These are phyloP conservation scores for Reticulitermes speratus DNA, from an alignment of 1,140 invertebrate genomes.

Conservation along the genomic window DNA sequence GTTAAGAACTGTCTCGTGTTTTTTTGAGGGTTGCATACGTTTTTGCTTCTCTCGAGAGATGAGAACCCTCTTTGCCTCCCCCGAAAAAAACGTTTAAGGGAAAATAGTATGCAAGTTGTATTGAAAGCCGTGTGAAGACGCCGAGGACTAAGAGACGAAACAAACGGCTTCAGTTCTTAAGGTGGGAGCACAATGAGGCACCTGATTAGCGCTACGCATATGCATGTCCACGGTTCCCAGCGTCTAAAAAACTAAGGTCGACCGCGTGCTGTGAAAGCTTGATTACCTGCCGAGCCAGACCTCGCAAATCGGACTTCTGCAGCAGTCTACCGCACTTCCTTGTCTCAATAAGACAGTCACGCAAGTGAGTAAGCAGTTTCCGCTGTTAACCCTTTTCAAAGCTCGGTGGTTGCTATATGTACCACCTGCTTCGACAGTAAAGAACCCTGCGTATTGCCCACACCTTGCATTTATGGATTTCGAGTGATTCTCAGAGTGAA, in stretches of 20 bases:
- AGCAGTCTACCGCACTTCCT: no score
- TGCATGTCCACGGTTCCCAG: background rate
- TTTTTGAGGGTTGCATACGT: background rate
- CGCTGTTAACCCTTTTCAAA: no score
- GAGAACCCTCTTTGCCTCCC: background rate
- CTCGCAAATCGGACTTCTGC: background rate
- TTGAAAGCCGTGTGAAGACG: constrained; percentile 1
- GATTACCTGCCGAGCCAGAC: background rate
- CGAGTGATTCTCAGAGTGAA: no score
- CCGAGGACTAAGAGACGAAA: background rate
- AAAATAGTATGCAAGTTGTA: background rate
- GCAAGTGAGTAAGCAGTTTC: no score
- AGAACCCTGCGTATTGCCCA: no score
- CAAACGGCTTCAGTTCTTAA: background rate
- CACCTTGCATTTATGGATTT: no score
- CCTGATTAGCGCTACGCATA: background rate
- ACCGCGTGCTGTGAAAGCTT: background rate
- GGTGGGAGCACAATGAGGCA: background rate
- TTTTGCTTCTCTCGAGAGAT: background rate
- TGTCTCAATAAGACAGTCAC: no score
- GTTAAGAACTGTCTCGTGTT: background rate
- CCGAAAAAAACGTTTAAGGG: background rate
- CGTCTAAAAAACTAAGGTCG: background rate
- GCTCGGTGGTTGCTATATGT: no score
- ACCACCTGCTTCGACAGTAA: no score